phyloP scores from a whole-genome alignment of 2,888 invertebrate species.

The Lasioglossum morio region DNA sequence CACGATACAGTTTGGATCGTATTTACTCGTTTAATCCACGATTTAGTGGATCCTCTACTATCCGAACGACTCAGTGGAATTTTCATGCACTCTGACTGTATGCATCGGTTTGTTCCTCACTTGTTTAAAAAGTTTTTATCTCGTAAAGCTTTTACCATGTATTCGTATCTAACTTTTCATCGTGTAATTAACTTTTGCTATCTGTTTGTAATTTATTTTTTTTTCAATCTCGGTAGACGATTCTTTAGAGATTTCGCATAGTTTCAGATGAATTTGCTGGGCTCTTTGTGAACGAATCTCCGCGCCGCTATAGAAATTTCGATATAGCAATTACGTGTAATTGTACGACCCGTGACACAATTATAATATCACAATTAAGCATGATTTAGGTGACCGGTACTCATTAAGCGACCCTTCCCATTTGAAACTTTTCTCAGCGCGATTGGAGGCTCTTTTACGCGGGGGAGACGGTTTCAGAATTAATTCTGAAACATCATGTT shows the following conservation, averaged over 20 bases:
- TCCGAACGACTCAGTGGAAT: neutral
- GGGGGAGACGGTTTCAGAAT: neutral
- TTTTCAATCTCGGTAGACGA: neutral
- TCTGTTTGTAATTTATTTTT: neutral
- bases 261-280: neutral
- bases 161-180: neutral
- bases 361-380: conserved; percentile 12
- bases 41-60: neutral
- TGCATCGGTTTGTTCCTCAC: neutral
- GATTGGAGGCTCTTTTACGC: neutral
- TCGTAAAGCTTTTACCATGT: neutral
- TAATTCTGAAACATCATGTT: neutral
- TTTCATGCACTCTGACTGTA: neutral
- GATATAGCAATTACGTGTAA: conserved; percentile 4
- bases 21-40: neutral
- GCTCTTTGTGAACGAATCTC: neutral
- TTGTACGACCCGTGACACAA: conserved; percentile 2
- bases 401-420: neutral
- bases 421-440: neutral
- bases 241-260: neutral
- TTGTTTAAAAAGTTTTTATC: neutral
- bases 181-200: neutral
- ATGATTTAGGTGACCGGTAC: neutral
- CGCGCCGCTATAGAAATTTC: neutral
- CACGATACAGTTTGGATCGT: neutral